phyloP scores from a whole-genome alignment of 2,113 vertebrate genomes.

The Passer montanus region DNA sequence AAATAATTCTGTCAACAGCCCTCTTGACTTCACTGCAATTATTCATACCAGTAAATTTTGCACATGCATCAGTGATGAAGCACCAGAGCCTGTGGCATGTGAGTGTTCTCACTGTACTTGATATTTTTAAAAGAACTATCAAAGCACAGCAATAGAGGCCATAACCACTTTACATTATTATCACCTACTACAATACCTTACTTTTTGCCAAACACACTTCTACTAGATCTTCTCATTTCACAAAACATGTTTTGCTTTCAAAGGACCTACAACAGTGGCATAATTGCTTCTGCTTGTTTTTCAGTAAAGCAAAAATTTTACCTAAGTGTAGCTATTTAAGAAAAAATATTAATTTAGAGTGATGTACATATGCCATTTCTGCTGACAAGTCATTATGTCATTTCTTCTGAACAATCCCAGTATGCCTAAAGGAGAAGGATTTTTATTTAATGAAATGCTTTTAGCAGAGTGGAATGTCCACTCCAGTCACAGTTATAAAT shows the following conservation, averaged over 20 bases:
- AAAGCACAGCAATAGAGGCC: neutral
- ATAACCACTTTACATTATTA: neutral
- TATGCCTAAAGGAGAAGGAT: neutral
- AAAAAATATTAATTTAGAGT: neutral
- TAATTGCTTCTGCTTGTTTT: neutral
- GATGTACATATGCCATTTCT: neutral
- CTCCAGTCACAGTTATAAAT: neutral
- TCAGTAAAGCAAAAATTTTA: neutral
- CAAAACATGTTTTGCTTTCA: neutral
- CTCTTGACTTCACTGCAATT: neutral
- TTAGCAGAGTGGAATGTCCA: neutral
- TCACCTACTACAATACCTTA: neutral
- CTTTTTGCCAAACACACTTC: neutral
- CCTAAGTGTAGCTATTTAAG: neutral
- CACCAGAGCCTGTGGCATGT: neutral
- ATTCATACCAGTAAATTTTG: neutral
- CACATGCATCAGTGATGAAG: neutral
- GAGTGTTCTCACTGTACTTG: neutral
- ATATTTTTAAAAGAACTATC: neutral
- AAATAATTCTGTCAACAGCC: conserved; percentile 2
- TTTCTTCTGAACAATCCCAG: neutral
- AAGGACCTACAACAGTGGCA: neutral
- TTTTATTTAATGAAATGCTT: neutral
- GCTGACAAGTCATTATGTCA: neutral
- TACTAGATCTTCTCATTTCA: neutral